Evolutionary conservation across 2,113 vertebrate species (phyloP).

Genomic region (Chloebia gouldiae): DNA sequence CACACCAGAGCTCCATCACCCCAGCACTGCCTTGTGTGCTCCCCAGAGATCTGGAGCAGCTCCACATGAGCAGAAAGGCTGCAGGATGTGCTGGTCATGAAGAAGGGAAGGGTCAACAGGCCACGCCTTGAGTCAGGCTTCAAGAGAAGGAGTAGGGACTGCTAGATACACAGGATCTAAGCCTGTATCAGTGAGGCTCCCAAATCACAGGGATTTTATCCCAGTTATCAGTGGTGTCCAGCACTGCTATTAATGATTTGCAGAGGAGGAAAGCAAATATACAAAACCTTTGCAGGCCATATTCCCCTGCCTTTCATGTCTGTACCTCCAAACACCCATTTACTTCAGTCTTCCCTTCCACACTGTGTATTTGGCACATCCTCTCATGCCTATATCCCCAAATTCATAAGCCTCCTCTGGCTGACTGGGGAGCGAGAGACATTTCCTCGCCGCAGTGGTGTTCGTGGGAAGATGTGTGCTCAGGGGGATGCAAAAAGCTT

Average conservation of each 20-base stretch:
- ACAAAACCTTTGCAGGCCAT: background rate
- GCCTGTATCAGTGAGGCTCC: background rate
- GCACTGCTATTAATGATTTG: background rate
- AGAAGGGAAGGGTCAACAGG: background rate
- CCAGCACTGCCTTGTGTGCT: rapidly evolving
- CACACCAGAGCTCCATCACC: background rate
- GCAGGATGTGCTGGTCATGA: background rate
- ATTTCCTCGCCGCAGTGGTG: background rate
- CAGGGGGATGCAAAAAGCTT: background rate
- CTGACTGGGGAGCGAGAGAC: conserved; percentile 1
- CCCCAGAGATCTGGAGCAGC: background rate
- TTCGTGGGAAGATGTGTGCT: background rate
- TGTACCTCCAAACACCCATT: background rate
- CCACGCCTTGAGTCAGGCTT: background rate
- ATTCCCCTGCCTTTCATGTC: background rate
- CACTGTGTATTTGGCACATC: background rate
- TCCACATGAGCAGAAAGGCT: background rate
- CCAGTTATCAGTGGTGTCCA: background rate
- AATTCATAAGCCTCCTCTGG: background rate
- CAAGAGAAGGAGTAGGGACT: background rate
- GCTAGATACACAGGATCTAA: background rate
- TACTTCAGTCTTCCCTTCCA: background rate
- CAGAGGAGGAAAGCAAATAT: background rate
- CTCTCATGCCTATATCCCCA: background rate
- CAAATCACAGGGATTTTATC: background rate